Evolutionary conservation across 2,113 vertebrate genomes (phyloP).

Genomic region (Gulo gulo): DNA sequence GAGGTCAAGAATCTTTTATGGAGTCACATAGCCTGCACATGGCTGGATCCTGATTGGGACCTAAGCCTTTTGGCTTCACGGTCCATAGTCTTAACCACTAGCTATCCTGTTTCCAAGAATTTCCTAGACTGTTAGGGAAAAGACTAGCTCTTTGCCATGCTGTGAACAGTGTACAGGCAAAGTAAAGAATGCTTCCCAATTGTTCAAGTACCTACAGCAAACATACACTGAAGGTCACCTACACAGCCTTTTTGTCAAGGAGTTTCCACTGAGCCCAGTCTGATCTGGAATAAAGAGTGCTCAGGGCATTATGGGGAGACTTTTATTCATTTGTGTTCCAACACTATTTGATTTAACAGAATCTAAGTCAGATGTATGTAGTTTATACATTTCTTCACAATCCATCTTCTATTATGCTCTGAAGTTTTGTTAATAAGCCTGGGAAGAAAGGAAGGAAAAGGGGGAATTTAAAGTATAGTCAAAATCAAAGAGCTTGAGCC

Average conservation of each 20-base stretch:
- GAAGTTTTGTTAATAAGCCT: constrained; percentile 51
- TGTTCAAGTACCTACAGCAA: background rate
- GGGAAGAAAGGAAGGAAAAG: background rate
- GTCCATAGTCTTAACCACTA: background rate
- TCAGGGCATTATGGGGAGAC: constrained; percentile 72
- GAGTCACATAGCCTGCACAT: background rate
- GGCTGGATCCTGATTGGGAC: background rate
- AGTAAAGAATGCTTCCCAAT: constrained; percentile 19
- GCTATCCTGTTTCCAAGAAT: background rate
- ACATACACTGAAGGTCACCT: background rate
- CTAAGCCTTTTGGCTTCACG: background rate
- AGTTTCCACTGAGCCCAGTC: constrained; percentile 33
- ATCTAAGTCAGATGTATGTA: constrained; percentile 54
- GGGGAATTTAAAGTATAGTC: background rate
- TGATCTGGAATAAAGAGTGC: constrained; percentile 68
- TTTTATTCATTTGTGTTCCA: constrained; percentile 70
- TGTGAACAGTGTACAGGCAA: constrained; percentile 15
- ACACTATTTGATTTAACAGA: constrained; percentile 53
- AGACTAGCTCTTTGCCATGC: background rate
- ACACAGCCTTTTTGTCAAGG: background rate
- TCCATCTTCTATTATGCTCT: constrained; percentile 26
- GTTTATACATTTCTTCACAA: constrained; percentile 58
- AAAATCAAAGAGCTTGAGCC: background rate
- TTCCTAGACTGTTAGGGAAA: constrained; percentile 32
- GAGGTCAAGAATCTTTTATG: background rate